These are phyloP conservation scores for Rhabdomys dilectus DNA, from an alignment of 2,113 vertebrate genomes.

Conservation along the genomic window DNA sequence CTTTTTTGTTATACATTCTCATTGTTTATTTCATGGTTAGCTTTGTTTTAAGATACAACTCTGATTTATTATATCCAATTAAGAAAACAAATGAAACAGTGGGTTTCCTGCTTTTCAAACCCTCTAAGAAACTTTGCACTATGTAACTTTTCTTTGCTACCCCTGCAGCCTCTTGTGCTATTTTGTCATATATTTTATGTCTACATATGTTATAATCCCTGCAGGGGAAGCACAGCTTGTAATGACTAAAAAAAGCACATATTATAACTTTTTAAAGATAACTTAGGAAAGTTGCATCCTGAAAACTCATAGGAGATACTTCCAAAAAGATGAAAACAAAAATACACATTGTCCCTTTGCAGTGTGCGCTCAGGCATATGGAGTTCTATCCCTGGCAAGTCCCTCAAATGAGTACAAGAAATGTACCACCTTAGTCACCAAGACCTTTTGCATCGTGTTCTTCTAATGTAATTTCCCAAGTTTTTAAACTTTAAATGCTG, in stretches of 20 bases:
- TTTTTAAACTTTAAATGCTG: background rate
- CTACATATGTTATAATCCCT: slow-evolving; percentile 67
- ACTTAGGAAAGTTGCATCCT: slow-evolving; percentile 63
- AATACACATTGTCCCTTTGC: slow-evolving; percentile 13
- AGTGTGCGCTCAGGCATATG: background rate
- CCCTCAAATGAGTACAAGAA: background rate
- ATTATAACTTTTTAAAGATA: slow-evolving; percentile 63
- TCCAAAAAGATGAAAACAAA: slow-evolving; percentile 64
- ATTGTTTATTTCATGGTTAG: background rate
- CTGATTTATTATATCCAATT: slow-evolving; percentile 36
- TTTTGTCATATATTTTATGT: slow-evolving; percentile 73
- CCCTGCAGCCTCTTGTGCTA: slow-evolving; percentile 30
- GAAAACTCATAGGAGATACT: slow-evolving; percentile 61
- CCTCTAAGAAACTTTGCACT: slow-evolving; percentile 50
- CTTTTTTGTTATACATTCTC: background rate
- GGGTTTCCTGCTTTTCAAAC: slow-evolving; percentile 29
- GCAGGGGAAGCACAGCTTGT: slow-evolving; percentile 72
- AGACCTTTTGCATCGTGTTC: background rate
- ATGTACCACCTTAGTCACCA: background rate
- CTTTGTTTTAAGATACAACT: slow-evolving; percentile 17
- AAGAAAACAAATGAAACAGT: background rate
- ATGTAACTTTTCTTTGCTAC: slow-evolving; percentile 58
- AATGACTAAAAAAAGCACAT: slow-evolving; percentile 63
- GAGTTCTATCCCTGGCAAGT: background rate
- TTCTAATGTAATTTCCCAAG: background rate